A percentile compares a stretch with the other conserved stretches of the same genome.
Evolutionary conservation across 2,797 vertebrate species (phyloP).

Genomic region (Helostoma temminkii): DNA sequence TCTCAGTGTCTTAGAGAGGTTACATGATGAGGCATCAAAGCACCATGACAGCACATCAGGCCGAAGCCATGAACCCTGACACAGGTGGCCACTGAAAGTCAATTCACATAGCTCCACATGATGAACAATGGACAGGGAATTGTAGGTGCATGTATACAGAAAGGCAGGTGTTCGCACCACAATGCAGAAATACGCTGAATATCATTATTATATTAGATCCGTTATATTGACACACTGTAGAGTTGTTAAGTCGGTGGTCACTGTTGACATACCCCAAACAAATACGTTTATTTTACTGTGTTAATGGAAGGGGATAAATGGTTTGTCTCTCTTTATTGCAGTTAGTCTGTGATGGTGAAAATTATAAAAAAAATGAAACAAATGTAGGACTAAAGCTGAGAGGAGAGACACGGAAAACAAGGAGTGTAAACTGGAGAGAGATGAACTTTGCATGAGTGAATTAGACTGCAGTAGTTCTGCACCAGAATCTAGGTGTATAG

Average conservation of each 20-base stretch:
- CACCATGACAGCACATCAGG: constrained; percentile 71
- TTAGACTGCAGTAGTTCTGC: background rate
- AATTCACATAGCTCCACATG: constrained; percentile 27
- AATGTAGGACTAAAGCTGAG: background rate
- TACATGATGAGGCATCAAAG: constrained; percentile 72
- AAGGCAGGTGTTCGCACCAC: background rate
- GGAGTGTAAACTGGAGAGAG: background rate
- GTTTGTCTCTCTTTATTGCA: too few species aligned
- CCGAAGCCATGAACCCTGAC: constrained; percentile 57
- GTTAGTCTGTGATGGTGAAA: background rate
- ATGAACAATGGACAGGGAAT: background rate
- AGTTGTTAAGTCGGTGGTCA: constrained; percentile 1
- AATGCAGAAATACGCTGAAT: background rate
- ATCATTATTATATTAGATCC: background rate
- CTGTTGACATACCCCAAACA: background rate
- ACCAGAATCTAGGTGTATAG: background rate
- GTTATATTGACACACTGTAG: background rate
- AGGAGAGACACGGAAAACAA: background rate
- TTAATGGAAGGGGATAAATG: too few species aligned
- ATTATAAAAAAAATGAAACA: background rate
- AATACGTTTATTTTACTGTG: too few species aligned
- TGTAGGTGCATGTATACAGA: background rate
- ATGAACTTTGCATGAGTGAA: background rate
- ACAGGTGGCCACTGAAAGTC: constrained; percentile 59
- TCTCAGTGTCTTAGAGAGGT: constrained; percentile 75